Percentiles rank a stretch among this genome's conserved stretches.
These are phyloP conservation scores for Rhagologus leucostigma DNA, from an alignment of 2,113 vertebrate species.

Conservation along the genomic window DNA sequence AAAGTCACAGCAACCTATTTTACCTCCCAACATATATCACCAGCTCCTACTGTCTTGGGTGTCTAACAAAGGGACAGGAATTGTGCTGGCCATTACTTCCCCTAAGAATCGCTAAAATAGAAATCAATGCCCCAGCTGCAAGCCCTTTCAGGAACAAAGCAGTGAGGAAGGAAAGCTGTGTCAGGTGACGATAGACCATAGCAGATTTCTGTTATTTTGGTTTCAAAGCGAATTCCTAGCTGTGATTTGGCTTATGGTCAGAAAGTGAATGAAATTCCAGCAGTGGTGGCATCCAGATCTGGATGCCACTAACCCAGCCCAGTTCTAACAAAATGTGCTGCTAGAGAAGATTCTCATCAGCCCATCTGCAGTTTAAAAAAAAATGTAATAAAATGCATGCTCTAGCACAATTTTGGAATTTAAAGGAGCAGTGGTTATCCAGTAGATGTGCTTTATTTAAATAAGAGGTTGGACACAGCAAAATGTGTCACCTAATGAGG, in stretches of 20 bases:
- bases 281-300: neutral
- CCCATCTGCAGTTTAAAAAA: neutral
- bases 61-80: conserved; percentile 16
- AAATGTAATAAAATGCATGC: neutral
- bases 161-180: neutral
- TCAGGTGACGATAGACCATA: conserved; percentile 16
- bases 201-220: conserved; percentile 5
- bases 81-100: neutral
- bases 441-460: conserved; percentile 18
- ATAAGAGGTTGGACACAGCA: neutral
- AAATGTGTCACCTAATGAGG: conserved; percentile 69
- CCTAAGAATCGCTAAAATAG: neutral
- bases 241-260: conserved; percentile 42
- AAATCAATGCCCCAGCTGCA: conserved; percentile 43
- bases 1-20: neutral
- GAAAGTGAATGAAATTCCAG: neutral
- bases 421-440: neutral
- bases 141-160: conserved; percentile 38
- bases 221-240: conserved; percentile 48
- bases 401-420: neutral
- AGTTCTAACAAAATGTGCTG: neutral
- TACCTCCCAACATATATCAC: neutral
- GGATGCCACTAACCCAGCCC: neutral
- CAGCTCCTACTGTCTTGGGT: conserved; percentile 19
- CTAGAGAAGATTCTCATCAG: neutral